phyloP scores from a whole-genome alignment of 2,113 vertebrate species.

The Sisor rabdophorus region DNA sequence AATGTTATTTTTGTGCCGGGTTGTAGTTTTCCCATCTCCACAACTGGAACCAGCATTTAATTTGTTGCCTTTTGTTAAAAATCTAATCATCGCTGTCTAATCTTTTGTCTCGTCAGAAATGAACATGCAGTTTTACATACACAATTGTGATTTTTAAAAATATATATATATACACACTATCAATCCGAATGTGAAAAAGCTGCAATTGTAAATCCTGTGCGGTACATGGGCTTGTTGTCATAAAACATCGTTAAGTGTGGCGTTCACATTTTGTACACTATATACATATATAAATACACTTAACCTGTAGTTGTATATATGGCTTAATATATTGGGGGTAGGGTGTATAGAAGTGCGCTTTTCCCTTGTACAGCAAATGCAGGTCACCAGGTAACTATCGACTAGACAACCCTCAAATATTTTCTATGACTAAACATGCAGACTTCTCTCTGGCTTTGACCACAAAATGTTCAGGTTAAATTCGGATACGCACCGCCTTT shows the following conservation, averaged over 20 bases:
- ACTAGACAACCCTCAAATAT: slow-evolving; percentile 68
- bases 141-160: slow-evolving; percentile 11
- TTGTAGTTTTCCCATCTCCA: not conserved
- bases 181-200: slow-evolving; percentile 40
- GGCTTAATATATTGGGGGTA: slow-evolving; percentile 58
- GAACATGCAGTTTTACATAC: slow-evolving; percentile 48
- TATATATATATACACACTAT: too few relatives aligned
- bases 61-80: slow-evolving; percentile 65
- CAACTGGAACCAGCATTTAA: slow-evolving; percentile 64
- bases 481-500: slow-evolving; percentile 35
- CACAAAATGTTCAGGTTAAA: slow-evolving; percentile 49
- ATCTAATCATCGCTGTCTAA: slow-evolving; percentile 54
- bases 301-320: slow-evolving; percentile 69
- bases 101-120: slow-evolving; percentile 49
- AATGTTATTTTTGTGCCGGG: slow-evolving; percentile 29
- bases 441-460: slow-evolving; percentile 50
- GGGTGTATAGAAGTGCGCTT: slow-evolving; percentile 54
- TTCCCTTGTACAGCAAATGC: slow-evolving; percentile 56
- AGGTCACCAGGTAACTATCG: slow-evolving; percentile 69
- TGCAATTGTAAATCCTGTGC: not conserved
- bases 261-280: slow-evolving; percentile 51
- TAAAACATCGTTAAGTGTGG: slow-evolving; percentile 25
- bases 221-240: slow-evolving; percentile 36
- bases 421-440: slow-evolving; percentile 71
- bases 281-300: slow-evolving; percentile 51